These are phyloP conservation scores for Cosmopolites sordidus DNA, from an alignment of 2,888 invertebrate genomes.

Conservation along the genomic window DNA sequence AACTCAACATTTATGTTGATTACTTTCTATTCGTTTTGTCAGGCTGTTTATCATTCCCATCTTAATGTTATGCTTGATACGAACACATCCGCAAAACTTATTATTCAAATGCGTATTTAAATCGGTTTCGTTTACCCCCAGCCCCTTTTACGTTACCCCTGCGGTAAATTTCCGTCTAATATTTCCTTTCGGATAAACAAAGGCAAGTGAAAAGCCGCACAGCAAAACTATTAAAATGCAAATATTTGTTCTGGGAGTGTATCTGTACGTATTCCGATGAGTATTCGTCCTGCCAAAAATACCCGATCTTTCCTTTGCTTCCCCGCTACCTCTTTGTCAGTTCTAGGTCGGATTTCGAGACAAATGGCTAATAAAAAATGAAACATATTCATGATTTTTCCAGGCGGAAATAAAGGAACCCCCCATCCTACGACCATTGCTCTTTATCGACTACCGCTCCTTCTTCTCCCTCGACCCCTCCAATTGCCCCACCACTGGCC, in stretches of 20 bases:
- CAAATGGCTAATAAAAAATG: constrained; percentile 51
- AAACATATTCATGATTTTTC: constrained; percentile 52
- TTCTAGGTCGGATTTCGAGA: constrained; percentile 45
- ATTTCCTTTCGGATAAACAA: constrained; percentile 37
- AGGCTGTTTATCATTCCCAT: too few relatives aligned
- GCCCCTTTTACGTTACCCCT: background rate
- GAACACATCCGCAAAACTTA: background rate
- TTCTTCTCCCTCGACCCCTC: background rate
- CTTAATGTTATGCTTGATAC: too few relatives aligned
- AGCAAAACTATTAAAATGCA: constrained; percentile 51
- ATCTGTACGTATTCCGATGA: constrained; percentile 27
- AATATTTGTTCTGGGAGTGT: constrained; percentile 41
- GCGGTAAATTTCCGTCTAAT: constrained; percentile 23
- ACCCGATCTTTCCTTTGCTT: constrained; percentile 5
- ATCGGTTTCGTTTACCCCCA: background rate
- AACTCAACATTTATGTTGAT: too few relatives aligned
- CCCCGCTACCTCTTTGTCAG: constrained; percentile 33
- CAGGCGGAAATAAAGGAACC: constrained; percentile 44
- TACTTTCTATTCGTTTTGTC: too few relatives aligned
- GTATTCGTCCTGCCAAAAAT: background rate
- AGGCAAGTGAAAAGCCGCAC: constrained; percentile 43
- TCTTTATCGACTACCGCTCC: background rate
- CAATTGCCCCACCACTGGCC: background rate
- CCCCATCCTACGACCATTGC: constrained; percentile 30
- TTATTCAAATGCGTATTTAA: background rate